A percentile compares a stretch with the other conserved stretches of the same genome.
Conservation (phyloP, 1,140 invertebrate genomes). For the Micrasema minimum region DNA sequence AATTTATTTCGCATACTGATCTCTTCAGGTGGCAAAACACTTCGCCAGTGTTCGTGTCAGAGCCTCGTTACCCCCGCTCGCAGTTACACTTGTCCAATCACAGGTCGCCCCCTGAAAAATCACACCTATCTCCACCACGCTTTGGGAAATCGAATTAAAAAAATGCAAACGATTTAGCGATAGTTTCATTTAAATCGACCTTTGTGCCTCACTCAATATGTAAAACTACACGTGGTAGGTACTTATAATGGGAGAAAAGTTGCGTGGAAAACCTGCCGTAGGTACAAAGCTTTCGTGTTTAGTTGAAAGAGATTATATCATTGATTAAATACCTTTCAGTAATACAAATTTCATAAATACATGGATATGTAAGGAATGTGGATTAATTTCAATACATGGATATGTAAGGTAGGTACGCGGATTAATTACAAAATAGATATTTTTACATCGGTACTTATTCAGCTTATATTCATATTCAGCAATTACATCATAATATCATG, state of each 20-base stretch:
- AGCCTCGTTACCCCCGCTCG: constrained; percentile 44
- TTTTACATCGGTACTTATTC: no score
- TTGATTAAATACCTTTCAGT: constrained; percentile 38
- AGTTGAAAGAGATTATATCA: constrained; percentile 20
- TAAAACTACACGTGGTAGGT: constrained; percentile 4
- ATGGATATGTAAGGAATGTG: no score
- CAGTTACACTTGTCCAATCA: constrained; percentile 43
- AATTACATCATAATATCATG: no score
- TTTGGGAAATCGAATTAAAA: constrained; percentile 46
- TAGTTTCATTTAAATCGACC: constrained; percentile 44
- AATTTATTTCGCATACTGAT: constrained; percentile 28
- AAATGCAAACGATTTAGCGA: constrained; percentile 45
- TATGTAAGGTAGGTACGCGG: no score
- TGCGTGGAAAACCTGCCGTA: constrained; percentile 26
- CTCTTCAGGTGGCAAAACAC: neutral
- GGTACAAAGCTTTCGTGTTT: constrained; percentile 35
- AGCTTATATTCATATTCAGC: no score
- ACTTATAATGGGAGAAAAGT: constrained; percentile 1
- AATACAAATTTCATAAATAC: constrained; percentile 38
- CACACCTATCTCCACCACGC: constrained; percentile 43
- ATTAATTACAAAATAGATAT: no score
- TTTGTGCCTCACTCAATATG: neutral
- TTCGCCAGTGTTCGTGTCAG: constrained; percentile 39
- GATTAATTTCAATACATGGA: no score
- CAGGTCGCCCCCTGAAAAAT: constrained; percentile 30